Conservation (phyloP, 2,113 vertebrate species). For the Ascaphus truei region DNA sequence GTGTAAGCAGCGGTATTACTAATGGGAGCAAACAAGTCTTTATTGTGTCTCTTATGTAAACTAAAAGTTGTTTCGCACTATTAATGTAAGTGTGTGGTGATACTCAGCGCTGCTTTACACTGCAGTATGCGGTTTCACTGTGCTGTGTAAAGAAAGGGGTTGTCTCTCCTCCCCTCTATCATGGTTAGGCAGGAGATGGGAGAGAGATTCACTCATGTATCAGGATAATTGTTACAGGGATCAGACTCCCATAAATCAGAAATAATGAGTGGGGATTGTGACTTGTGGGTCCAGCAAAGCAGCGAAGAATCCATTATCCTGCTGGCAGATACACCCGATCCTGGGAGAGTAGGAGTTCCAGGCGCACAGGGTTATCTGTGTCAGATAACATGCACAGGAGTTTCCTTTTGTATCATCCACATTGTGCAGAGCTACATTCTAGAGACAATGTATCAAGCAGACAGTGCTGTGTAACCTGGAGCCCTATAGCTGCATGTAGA, state of each 20-base stretch:
- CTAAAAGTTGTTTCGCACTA: neutral
- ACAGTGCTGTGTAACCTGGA: too few relatives aligned
- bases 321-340: constrained; percentile 11
- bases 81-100: too few relatives aligned
- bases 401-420: too few relatives aligned
- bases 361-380: neutral
- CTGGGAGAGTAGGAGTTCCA: neutral
- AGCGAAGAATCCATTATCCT: neutral
- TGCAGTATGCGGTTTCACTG: neutral
- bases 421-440: too few relatives aligned
- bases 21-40: neutral
- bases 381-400: too few relatives aligned
- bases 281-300: neutral
- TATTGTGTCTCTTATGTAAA: neutral
- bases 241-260: constrained; percentile 19
- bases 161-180: too few relatives aligned
- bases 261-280: constrained; percentile 30
- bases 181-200: neutral
- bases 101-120: too few relatives aligned
- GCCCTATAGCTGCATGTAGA: too few relatives aligned
- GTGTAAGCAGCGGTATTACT: too few relatives aligned
- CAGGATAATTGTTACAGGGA: neutral
- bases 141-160: neutral
- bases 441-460: too few relatives aligned
- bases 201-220: constrained; percentile 3